A percentile compares a stretch with the other conserved stretches of the same genome.
These are phyloP conservation scores for Sebastes steindachneri DNA, from an alignment of 2,797 vertebrate species.

Conservation along the genomic window DNA sequence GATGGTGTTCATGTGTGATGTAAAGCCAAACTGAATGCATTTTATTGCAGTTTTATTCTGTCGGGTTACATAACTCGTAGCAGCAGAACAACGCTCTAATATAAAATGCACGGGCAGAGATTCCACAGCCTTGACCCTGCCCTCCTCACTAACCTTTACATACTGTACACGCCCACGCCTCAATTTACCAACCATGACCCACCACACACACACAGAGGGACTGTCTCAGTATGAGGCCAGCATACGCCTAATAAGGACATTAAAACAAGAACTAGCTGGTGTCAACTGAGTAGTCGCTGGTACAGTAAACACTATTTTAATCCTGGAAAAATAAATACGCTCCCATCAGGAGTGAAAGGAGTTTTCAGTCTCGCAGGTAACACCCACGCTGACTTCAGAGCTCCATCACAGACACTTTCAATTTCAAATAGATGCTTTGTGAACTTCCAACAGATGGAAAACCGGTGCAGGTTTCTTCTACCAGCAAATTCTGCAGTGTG, in stretches of 20 bases:
- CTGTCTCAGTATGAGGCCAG: conserved; percentile 4
- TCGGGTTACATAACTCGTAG: neutral
- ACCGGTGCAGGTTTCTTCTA: neutral
- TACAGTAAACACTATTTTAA: conserved; percentile 26
- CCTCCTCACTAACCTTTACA: conserved; percentile 1
- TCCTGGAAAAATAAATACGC: conserved; percentile 45
- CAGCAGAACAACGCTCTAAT: neutral
- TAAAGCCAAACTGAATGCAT: neutral
- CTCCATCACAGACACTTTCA: conserved; percentile 5
- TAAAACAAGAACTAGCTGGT: conserved; percentile 12
- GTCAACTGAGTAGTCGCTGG: neutral
- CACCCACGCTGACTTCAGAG: conserved; percentile 36
- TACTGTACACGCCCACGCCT: neutral
- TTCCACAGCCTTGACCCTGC: conserved; percentile 6
- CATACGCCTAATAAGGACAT: conserved; percentile 41
- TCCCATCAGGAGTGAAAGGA: conserved; percentile 8
- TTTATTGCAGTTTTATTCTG: neutral
- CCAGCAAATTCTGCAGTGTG: neutral
- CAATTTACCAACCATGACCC: neutral
- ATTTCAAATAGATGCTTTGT: conserved; percentile 11
- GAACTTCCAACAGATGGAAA: conserved; percentile 1
- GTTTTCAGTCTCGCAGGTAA: conserved; percentile 36
- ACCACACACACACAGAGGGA: neutral
- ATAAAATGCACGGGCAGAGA: neutral
- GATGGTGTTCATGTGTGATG: conserved; percentile 13